Evolutionary conservation across 2,888 invertebrate genomes (phyloP).

Genomic region (Callyntrura guangdongensis): DNA sequence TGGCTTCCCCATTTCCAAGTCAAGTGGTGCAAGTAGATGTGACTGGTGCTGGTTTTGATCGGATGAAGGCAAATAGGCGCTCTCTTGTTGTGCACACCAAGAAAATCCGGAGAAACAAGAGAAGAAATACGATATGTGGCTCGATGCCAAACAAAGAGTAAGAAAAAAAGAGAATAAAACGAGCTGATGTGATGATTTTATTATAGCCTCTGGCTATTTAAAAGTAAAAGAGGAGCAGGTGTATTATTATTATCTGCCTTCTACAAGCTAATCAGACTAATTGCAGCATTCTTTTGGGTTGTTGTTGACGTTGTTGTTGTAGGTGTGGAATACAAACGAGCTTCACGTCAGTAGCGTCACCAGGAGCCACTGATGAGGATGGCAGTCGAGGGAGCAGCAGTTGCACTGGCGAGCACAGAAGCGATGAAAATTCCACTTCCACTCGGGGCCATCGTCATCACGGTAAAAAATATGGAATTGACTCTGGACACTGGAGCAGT

Average conservation of each 20-base stretch:
- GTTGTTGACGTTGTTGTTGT: conserved; percentile 36
- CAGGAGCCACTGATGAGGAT: conserved; percentile 77
- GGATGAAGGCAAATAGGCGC: conserved; percentile 84
- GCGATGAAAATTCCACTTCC: conserved; percentile 24
- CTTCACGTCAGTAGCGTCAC: conserved; percentile 83
- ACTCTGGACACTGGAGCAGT: conserved; percentile 85
- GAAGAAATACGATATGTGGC: conserved; percentile 84
- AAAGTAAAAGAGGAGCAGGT: conserved; percentile 33
- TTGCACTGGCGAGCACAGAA: conserved; percentile 14
- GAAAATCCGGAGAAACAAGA: conserved; percentile 83
- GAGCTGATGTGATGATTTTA: neutral
- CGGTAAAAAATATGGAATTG: conserved; percentile 83
- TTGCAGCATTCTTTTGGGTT: conserved; percentile 61
- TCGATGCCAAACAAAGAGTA: conserved; percentile 85
- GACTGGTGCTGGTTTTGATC: conserved; percentile 84
- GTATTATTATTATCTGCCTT: conserved; percentile 20
- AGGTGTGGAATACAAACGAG: conserved; percentile 85
- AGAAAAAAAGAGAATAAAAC: conserved; percentile 54
- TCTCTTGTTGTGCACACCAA: conserved; percentile 85
- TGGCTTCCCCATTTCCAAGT: conserved; percentile 83
- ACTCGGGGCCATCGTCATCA: conserved; percentile 38
- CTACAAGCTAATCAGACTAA: conserved; percentile 76
- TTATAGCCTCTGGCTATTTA: conserved; percentile 17
- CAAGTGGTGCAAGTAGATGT: conserved; percentile 84
- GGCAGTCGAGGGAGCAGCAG: conserved; percentile 57